Percentiles rank a stretch among this genome's conserved stretches.
Evolutionary conservation across 1,140 invertebrate genomes (phyloP).

Genomic region (Dryas iulia): DNA sequence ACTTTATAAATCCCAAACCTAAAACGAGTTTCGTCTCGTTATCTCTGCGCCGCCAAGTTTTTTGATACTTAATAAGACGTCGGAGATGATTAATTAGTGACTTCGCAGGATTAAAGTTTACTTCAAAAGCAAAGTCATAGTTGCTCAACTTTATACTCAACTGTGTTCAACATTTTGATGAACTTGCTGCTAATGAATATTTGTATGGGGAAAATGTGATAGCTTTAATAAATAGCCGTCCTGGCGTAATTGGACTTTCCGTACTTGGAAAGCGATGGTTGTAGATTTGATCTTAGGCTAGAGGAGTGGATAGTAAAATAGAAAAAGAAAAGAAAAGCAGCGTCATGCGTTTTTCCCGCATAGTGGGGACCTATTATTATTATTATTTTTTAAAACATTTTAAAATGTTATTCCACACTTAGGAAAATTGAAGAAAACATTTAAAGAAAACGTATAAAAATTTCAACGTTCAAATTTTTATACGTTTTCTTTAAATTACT

Average conservation of each 20-base stretch:
- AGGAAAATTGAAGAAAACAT: too few species aligned
- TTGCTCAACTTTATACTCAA: not conserved
- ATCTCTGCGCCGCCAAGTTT: not conserved
- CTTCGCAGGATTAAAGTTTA: not conserved
- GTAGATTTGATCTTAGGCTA: too few species aligned
- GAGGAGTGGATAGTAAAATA: too few species aligned
- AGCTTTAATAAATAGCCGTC: not conserved
- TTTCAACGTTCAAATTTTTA: too few species aligned
- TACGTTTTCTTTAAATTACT: too few species aligned
- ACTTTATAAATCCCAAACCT: not conserved
- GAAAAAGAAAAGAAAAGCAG: too few species aligned
- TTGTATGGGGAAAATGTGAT: not conserved
- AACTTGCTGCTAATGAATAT: not conserved
- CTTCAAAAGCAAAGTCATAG: not conserved
- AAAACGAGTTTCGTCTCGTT: not conserved
- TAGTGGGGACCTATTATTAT: too few species aligned
- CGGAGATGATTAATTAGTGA: slow-evolving; percentile 4
- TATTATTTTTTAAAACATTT: too few species aligned
- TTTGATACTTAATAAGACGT: not conserved
- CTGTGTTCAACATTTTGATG: not conserved
- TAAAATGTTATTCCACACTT: too few species aligned
- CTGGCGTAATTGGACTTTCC: not conserved
- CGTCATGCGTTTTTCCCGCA: too few species aligned
- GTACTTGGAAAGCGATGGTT: too few species aligned
- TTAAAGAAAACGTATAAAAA: too few species aligned